These are phyloP conservation scores for Dexiosoma caninum DNA, from an alignment of 2,888 invertebrate genomes.

Conservation along the genomic window DNA sequence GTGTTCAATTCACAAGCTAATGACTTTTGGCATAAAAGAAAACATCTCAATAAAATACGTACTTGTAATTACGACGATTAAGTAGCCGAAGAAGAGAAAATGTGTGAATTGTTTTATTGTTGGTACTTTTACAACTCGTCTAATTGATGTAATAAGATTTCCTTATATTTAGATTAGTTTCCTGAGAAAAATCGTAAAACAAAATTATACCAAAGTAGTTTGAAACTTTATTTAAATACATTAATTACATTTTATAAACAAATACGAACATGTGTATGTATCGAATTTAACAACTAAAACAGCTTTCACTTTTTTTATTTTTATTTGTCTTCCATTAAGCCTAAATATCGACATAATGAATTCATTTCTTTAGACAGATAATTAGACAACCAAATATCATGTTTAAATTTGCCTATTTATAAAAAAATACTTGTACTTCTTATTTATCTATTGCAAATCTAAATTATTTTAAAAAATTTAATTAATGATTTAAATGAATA, in stretches of 20 bases:
- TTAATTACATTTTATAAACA: background rate
- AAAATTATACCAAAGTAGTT: background rate
- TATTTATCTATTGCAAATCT: conserved; percentile 13
- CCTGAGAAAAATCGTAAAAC: background rate
- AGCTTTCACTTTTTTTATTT: background rate
- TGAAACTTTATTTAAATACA: background rate
- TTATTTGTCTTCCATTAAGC: background rate
- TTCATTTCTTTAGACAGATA: conserved; percentile 17
- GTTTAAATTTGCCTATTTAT: conserved; percentile 11
- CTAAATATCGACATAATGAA: conserved; percentile 11
- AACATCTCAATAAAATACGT: conserved; percentile 10
- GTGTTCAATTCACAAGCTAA: background rate
- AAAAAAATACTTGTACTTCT: conserved; percentile 5
- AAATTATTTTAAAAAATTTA: too few relatives aligned
- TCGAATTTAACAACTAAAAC: background rate
- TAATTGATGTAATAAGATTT: conserved; percentile 21
- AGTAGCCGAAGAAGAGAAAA: conserved; percentile 14
- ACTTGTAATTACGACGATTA: conserved; percentile 5
- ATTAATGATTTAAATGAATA: conserved; percentile 28
- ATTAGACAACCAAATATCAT: conserved; percentile 16
- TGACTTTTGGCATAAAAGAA: background rate
- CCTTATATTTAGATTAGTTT: background rate
- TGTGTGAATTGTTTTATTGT: conserved; percentile 39
- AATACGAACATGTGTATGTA: background rate
- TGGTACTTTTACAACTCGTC: background rate